Conservation (phyloP, 2,113 vertebrate species). For the Mobula hypostoma region DNA sequence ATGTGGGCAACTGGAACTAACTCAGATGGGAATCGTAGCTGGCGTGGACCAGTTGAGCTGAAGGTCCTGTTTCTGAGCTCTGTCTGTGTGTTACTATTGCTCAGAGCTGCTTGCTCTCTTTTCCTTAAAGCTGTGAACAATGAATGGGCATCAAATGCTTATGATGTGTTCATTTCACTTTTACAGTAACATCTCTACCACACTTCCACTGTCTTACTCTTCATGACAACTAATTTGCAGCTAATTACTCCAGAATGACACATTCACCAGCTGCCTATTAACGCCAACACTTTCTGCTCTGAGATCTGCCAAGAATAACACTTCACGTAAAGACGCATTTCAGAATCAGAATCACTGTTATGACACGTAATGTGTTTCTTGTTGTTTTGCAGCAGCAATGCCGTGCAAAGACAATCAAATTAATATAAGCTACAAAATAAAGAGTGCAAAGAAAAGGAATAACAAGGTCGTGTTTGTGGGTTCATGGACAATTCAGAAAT, state of each 20-base stretch:
- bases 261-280: neutral
- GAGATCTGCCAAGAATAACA: neutral
- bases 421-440: no score
- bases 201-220: neutral
- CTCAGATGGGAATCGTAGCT: no score
- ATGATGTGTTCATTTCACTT: neutral
- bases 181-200: neutral
- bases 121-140: neutral
- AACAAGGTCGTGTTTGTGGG: no score
- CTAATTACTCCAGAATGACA: neutral
- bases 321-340: neutral
- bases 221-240: neutral
- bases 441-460: no score
- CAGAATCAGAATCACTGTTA: no score
- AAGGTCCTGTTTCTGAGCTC: no score
- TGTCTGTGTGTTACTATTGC: neutral
- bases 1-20: no score
- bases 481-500: no score
- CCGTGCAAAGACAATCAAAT: no score
- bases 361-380: no score
- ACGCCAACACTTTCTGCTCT: neutral
- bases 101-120: neutral
- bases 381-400: no score
- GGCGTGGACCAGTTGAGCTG: no score
- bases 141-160: neutral